Evolutionary conservation across 2,888 invertebrate species (phyloP), one percentile per base, ranked within the genome.

Genomic region (Cephus pulcher): DNA sequence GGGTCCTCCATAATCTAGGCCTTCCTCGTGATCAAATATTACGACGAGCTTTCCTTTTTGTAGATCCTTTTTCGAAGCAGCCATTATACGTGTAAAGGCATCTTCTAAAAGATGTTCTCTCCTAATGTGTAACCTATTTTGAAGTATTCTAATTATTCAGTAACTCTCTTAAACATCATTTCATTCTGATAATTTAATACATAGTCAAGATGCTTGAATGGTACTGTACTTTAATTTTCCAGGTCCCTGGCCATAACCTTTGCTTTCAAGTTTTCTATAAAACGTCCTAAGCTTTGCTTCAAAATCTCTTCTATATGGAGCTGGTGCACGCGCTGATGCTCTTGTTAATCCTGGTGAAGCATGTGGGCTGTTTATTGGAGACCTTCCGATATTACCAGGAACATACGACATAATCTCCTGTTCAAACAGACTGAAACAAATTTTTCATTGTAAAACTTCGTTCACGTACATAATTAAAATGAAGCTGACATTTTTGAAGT

Each of bases 401-500:
- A 98, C 97, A 93, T 98, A 98, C 87, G 98, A 98, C 98, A 98
- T 98, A 90, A 98, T 98, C 94, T 98, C 98, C 94, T 98, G 97
- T 93, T 99, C 98, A 94, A 98, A 98, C 89, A 98, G 95, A 94
- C 98, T 98, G 94, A 74, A 94, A 93, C 93, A 82, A 80, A 83
- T 84, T 88, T 85, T 82, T 15, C n/a, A 71, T 70, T 79, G 68
- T 35, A 34, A 75, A 30, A 15, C 34, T 71, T 75, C 34, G 68
- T 70, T 74, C 80, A n/a, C 23, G 33, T 30, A 23, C 23, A 56
- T 9, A 23, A 56, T 56, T 56, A 56, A 2, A 56, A 56, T 56
- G 23, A 23, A 40, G 6, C 40, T 1, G 23, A 56, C 2, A 23
- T 56, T 56, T 9, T 56, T 0, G 9, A 56, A 56, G 9, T 56